Evolutionary conservation across 2,797 vertebrate species (phyloP), one percentile per base, ranked within the genome.

Genomic region (Catharus ustulatus): DNA sequence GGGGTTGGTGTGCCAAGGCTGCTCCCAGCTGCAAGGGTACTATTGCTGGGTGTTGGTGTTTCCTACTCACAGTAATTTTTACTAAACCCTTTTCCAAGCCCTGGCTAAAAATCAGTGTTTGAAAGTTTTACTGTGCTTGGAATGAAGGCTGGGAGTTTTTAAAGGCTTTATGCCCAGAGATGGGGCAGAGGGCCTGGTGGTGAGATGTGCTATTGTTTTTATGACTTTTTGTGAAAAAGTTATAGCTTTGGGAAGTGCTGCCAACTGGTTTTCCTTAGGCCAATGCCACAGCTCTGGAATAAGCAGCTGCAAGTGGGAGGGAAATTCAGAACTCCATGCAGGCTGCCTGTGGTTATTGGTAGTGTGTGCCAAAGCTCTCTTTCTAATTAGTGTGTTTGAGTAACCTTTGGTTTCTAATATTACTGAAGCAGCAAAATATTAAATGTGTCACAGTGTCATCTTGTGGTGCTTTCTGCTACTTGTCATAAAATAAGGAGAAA

Each of bases 71-170:
- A 0, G 2, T 7, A 0, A 11, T 43, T 10, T 57, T 43, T 17
- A 6, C 0, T 54, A 0, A 9, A 7, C 2, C 1, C 2, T 51
- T 62, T 67, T 40, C 22, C 11, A 22, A n/a, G 1, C 4, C 17
- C 6, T 5, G 3, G 15, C 12, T 40, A 32, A 68, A 38, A 34
- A 4, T 1, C 5, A 48, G 6, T 0, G 2, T 7, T 4, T 7
- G 7, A 4, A n/a, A 75, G 23, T 1, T 7, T 55, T 48, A 7
- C 17, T 32, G 22, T 4, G 6, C 17, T 84, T 74, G 24, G 24
- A 66, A 7, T 6, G 43, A 67, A 22, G 26, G 13, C 1, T 77
- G 4, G 12, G 17, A 67, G 21, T 23, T 45, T 61, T 69, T 36
- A 40, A 38, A 64, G 15, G 24, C 8, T 74, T 67, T 55, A 10